Evolutionary conservation across 2,113 vertebrate genomes (phyloP).

Genomic region (Herpetotheres cachinnans): DNA sequence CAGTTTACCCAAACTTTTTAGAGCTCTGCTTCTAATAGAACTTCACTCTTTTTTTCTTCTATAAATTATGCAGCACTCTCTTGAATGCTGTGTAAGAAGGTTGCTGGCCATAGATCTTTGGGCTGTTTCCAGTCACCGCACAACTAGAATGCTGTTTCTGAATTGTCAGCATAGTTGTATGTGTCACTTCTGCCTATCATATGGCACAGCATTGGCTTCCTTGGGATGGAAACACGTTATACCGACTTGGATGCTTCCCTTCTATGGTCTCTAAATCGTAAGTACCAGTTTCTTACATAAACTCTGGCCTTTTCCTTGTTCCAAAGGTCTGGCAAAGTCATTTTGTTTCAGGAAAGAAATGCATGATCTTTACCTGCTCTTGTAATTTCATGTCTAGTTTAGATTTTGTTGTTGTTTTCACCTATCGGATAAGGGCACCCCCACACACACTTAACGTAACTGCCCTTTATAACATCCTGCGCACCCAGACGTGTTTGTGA

Average conservation of each 20-base stretch:
- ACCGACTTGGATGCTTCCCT: background rate
- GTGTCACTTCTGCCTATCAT: background rate
- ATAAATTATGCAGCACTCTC: background rate
- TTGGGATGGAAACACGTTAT: background rate
- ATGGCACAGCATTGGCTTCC: background rate
- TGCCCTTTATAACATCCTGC: background rate
- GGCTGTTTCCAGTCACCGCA: background rate
- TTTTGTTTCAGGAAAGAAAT: background rate
- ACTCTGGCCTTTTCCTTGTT: background rate
- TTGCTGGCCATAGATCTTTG: background rate
- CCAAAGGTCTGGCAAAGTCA: background rate
- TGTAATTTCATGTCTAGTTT: background rate
- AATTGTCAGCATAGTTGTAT: background rate
- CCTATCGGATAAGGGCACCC: too few relatives aligned
- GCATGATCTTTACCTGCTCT: background rate
- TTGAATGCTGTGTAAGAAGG: background rate
- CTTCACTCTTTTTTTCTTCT: background rate
- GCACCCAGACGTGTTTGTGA: background rate
- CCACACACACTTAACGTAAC: background rate
- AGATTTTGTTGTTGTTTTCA: background rate
- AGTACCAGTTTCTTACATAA: background rate
- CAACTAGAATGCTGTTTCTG: background rate
- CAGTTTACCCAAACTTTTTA: background rate
- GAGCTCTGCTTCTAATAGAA: background rate
- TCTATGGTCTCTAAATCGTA: fast-evolving